Evolutionary conservation across 2,888 invertebrate genomes (phyloP).

Genomic region (Labia minor): DNA sequence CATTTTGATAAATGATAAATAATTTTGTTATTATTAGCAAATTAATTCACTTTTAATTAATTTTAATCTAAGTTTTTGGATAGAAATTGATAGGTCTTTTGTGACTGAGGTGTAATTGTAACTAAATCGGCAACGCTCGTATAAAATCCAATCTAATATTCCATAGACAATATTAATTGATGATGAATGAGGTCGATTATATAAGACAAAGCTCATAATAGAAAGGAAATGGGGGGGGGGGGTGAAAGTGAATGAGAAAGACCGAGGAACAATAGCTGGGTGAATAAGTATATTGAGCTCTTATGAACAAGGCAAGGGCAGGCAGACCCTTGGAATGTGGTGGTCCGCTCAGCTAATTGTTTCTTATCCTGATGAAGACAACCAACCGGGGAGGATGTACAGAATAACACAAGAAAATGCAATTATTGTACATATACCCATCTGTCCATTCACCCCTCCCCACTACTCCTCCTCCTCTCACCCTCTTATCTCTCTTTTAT

Average conservation of each 20-base stretch:
- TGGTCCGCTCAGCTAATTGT: neutral
- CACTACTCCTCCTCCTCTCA: too few relatives aligned
- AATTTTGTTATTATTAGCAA: too few relatives aligned
- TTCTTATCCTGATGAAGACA: neutral
- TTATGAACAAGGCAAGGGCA: neutral
- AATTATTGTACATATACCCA: too few relatives aligned
- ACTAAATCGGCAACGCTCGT: slow-evolving; percentile 4
- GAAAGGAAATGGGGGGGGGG: neutral
- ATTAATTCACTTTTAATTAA: too few relatives aligned
- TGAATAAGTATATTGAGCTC: slow-evolving; percentile 4
- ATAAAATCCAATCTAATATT: slow-evolving; percentile 1
- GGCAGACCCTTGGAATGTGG: slow-evolving; percentile 13
- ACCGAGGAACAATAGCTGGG: neutral
- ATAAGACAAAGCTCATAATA: neutral
- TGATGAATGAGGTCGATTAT: slow-evolving; percentile 13
- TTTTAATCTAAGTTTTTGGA: too few relatives aligned
- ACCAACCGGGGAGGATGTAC: neutral
- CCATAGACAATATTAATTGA: neutral
- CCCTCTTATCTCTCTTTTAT: neutral
- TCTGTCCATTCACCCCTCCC: too few relatives aligned
- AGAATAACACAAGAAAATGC: neutral
- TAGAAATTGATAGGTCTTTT: too few relatives aligned
- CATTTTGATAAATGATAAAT: too few relatives aligned
- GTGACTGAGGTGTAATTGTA: too few relatives aligned
- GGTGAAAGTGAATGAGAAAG: too few relatives aligned